These are phyloP conservation scores for Hydropsyche tenuis DNA, from an alignment of 1,140 invertebrate species.

Conservation along the genomic window DNA sequence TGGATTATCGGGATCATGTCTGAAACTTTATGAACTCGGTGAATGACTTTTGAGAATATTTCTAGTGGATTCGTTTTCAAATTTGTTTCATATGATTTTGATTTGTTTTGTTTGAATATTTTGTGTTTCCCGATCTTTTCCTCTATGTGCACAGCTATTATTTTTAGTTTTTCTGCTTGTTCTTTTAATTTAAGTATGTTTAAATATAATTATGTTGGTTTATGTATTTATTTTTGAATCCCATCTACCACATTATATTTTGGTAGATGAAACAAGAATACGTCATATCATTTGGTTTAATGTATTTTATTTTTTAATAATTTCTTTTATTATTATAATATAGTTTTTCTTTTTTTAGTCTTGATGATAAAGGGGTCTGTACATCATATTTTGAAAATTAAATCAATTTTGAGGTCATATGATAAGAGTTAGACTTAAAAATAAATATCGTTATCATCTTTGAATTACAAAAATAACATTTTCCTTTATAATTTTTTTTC, in stretches of 20 bases:
- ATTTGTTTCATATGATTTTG: no score
- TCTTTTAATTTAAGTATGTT: conserved; percentile 36
- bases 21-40: not conserved
- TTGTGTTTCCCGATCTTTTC: conserved; percentile 7
- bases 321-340: not conserved
- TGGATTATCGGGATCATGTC: conserved; percentile 15
- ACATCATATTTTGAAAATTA: not conserved
- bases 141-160: not conserved
- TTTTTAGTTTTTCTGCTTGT: conserved; percentile 13
- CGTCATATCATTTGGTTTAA: conserved; percentile 66
- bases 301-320: conserved; percentile 36
- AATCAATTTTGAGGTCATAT: not conserved
- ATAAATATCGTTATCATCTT: no score
- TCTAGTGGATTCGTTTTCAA: not conserved
- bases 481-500: not conserved
- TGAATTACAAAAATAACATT: not conserved
- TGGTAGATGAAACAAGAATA: conserved; percentile 58
- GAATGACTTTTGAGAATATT: not conserved
- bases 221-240: conserved; percentile 41
- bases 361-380: conserved; percentile 10
- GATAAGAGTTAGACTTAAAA: not conserved
- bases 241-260: conserved; percentile 23
- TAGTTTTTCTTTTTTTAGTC: not conserved
- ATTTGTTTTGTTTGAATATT: not conserved
- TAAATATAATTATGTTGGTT: not conserved